Percentiles rank a stretch among this genome's conserved stretches.
Evolutionary conservation across 2,888 invertebrate species (phyloP).

Genomic region (Acleris laterana): DNA sequence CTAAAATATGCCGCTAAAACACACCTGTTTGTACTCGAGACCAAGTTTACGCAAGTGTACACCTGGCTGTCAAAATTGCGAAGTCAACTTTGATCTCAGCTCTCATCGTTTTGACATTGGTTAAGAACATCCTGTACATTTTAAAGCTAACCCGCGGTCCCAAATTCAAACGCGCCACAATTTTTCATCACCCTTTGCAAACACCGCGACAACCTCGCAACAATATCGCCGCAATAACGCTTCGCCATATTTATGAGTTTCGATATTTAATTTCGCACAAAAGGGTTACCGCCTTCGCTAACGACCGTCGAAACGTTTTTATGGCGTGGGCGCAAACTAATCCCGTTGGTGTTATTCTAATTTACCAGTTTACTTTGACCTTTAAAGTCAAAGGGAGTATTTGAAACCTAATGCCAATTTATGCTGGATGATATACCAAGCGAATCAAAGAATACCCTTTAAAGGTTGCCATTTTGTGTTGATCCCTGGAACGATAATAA

Average conservation of each 20-base stretch:
- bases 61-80: too few relatives aligned
- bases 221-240: slow-evolving; percentile 47
- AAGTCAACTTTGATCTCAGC: too few relatives aligned
- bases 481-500: too few relatives aligned
- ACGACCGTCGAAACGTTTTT: slow-evolving; percentile 29
- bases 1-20: too few relatives aligned
- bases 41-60: too few relatives aligned
- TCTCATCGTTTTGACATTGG: too few relatives aligned
- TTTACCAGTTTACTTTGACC: slow-evolving; percentile 39
- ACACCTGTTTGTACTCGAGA: too few relatives aligned
- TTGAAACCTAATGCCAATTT: neutral
- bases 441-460: too few relatives aligned
- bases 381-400: too few relatives aligned
- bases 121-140: too few relatives aligned
- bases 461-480: too few relatives aligned
- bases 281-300: slow-evolving; percentile 41
- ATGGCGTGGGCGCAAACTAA: slow-evolving; percentile 49
- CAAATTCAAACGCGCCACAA: slow-evolving; percentile 42
- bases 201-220: slow-evolving; percentile 44
- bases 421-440: neutral
- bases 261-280: slow-evolving; percentile 57
- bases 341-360: slow-evolving; percentile 45
- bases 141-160: too few relatives aligned
- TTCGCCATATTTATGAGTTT: slow-evolving; percentile 57
- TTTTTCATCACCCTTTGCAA: slow-evolving; percentile 54